Conservation (phyloP, 2,113 vertebrate species). For the Chlorodrepanis virens region DNA sequence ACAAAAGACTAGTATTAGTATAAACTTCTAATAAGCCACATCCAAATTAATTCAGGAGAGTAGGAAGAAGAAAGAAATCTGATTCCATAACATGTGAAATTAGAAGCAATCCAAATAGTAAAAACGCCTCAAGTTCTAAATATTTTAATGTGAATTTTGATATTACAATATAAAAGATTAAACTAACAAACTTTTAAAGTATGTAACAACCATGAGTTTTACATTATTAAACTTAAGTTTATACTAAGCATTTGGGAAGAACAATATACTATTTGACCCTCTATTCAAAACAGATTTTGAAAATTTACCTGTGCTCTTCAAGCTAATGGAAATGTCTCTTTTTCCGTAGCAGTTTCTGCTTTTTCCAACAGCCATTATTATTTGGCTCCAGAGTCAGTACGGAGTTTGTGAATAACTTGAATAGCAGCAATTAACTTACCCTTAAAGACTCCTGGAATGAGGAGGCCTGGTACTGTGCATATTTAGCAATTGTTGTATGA, state of each 20-base stretch:
- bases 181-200: neutral
- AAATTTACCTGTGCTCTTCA: neutral
- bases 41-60: neutral
- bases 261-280: neutral
- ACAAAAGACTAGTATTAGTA: neutral
- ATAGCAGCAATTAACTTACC: slow-evolving; percentile 74
- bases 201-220: neutral
- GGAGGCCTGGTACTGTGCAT: slow-evolving; percentile 97
- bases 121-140: neutral
- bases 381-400: neutral
- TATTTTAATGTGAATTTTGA: neutral
- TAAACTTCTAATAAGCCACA: neutral
- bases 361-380: neutral
- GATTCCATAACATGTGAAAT: neutral
- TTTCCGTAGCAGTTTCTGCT: neutral
- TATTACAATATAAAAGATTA: neutral
- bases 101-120: neutral
- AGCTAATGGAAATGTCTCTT: neutral
- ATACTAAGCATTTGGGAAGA: neutral
- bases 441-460: slow-evolving; percentile 97
- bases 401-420: neutral
- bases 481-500: slow-evolving; percentile 95
- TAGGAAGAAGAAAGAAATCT: neutral
- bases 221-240: neutral
- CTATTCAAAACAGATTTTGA: neutral